phyloP scores from a whole-genome alignment of 2,797 vertebrate species.

The Clamator glandarius region DNA sequence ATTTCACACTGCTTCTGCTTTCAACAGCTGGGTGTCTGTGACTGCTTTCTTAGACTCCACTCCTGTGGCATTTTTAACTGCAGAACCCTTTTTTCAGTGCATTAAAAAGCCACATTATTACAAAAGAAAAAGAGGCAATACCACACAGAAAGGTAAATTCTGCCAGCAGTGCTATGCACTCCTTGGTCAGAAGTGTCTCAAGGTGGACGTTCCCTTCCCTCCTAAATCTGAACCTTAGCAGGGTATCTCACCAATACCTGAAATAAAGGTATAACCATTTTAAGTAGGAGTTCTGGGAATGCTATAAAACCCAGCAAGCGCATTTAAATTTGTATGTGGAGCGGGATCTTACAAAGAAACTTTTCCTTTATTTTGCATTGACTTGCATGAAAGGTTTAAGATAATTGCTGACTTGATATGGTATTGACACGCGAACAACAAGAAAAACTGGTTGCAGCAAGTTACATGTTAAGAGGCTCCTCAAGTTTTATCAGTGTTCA shows the following conservation, averaged over 20 bases:
- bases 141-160: not conserved
- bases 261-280: not conserved
- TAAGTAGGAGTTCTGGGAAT: not conserved
- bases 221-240: not conserved
- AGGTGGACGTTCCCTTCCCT: not conserved
- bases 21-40: slow-evolving; percentile 43
- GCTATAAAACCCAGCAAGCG: not conserved
- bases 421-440: not conserved
- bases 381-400: not conserved
- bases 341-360: not conserved
- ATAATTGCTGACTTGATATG: not conserved
- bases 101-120: not conserved
- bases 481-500: slow-evolving; percentile 69
- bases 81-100: not conserved
- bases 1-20: slow-evolving; percentile 67
- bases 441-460: slow-evolving; percentile 19
- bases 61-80: slow-evolving; percentile 34
- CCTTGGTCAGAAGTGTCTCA: not conserved
- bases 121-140: not conserved
- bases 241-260: not conserved
- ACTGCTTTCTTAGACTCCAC: slow-evolving; percentile 35
- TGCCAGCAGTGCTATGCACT: rapidly evolving
- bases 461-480: slow-evolving; percentile 11
- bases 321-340: not conserved
- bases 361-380: not conserved